phyloP scores from a whole-genome alignment of 2,888 invertebrate species.

The Caenorhabditis sp. region DNA sequence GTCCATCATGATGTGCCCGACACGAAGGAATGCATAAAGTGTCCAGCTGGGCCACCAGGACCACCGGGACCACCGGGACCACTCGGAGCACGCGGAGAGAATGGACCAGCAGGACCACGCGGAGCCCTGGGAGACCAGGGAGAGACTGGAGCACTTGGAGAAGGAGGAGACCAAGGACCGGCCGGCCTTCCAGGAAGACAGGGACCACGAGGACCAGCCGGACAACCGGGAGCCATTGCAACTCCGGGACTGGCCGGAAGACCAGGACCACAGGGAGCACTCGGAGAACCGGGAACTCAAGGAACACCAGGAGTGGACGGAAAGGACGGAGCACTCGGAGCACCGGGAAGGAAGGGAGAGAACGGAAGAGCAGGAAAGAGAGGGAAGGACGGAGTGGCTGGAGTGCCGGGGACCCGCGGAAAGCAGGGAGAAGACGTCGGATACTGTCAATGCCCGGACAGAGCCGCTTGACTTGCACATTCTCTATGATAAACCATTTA shows the following conservation, averaged over 20 bases:
- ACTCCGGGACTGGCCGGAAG: conserved; percentile 55
- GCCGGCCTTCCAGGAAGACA: conserved; percentile 51
- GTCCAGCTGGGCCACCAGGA: conserved; percentile 73
- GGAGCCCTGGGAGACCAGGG: conserved; percentile 69
- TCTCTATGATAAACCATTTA: conserved; percentile 15
- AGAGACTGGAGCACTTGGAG: conserved; percentile 67
- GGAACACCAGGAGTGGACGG: conserved; percentile 52
- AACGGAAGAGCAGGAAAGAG: conserved; percentile 54
- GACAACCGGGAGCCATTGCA: conserved; percentile 62
- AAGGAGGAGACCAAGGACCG: conserved; percentile 58
- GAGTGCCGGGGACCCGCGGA: conserved; percentile 56
- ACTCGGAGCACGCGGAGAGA: conserved; percentile 68
- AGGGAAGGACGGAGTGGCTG: conserved; percentile 57
- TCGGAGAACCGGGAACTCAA: conserved; percentile 46
- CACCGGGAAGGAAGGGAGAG: conserved; percentile 53
- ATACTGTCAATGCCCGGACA: conserved; percentile 58
- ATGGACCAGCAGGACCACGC: conserved; percentile 66
- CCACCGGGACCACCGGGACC: conserved; percentile 71
- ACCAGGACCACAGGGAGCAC: conserved; percentile 58
- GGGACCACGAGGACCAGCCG: conserved; percentile 37
- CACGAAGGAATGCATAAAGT: conserved; percentile 65
- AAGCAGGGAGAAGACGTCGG: conserved; percentile 55
- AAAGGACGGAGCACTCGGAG: conserved; percentile 53
- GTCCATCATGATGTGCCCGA: conserved; percentile 47
- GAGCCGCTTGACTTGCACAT: conserved; percentile 36